A percentile compares a stretch with the other conserved stretches of the same genome.
Evolutionary conservation across 2,888 invertebrate species (phyloP).

Genomic region (Eupithecia exiguata): DNA sequence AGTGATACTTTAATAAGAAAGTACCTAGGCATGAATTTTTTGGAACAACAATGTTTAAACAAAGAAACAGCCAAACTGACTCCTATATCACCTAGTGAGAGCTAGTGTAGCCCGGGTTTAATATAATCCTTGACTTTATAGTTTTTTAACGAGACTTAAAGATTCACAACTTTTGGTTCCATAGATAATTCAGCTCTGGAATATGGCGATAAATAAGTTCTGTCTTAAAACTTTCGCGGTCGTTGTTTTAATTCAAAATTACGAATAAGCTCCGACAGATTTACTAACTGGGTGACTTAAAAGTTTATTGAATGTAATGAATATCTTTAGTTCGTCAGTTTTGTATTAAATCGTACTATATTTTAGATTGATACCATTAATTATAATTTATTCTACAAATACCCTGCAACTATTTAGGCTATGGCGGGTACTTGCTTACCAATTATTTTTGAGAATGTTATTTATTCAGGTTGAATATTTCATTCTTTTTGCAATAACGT

Average conservation of each 20-base stretch:
- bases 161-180: slow-evolving; percentile 31
- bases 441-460: neutral
- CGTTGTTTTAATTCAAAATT: slow-evolving; percentile 28
- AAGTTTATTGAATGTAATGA: slow-evolving; percentile 1
- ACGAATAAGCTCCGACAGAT: slow-evolving; percentile 20
- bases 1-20: too few relatives aligned
- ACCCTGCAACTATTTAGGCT: neutral
- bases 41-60: neutral
- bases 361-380: neutral
- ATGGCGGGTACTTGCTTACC: neutral
- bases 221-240: slow-evolving; percentile 24
- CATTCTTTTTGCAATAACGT: neutral
- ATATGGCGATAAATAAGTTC: slow-evolving; percentile 35
- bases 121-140: slow-evolving; percentile 5
- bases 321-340: neutral
- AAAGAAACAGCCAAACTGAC: neutral
- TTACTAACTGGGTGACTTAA: slow-evolving; percentile 18
- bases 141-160: slow-evolving; percentile 42
- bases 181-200: slow-evolving; percentile 35
- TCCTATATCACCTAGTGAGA: neutral
- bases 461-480: neutral
- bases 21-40: too few relatives aligned
- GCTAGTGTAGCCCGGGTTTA: neutral
- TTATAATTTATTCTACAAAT: neutral
- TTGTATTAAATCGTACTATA: neutral